These are phyloP conservation scores for Lordiphosa fenestrarum DNA, from an alignment of 2,888 invertebrate genomes.

Conservation along the genomic window DNA sequence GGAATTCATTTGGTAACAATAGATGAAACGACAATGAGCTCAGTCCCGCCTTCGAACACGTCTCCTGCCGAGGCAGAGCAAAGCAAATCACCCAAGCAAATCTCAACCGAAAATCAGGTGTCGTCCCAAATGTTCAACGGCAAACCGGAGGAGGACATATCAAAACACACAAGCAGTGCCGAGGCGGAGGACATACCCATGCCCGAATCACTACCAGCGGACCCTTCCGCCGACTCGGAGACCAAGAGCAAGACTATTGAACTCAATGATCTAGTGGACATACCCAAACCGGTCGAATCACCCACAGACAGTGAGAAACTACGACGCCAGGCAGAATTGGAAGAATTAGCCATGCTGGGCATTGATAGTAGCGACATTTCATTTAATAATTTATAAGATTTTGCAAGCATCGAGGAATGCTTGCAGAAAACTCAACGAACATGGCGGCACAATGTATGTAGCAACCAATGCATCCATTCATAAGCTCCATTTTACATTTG, in stretches of 20 bases:
- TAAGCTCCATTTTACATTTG: too few species aligned
- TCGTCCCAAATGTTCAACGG: slow-evolving; percentile 33
- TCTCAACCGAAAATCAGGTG: slow-evolving; percentile 30
- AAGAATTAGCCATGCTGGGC: slow-evolving; percentile 91
- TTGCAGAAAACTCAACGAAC: too few species aligned
- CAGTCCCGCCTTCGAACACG: slow-evolving; percentile 44
- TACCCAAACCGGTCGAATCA: slow-evolving; percentile 72
- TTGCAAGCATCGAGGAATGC: too few species aligned
- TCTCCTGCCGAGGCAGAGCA: slow-evolving; percentile 10
- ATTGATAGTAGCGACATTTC: slow-evolving; percentile 88
- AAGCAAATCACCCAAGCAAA: slow-evolving; percentile 28
- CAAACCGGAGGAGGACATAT: slow-evolving; percentile 11
- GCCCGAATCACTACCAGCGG: slow-evolving; percentile 44
- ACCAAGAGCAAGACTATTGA: slow-evolving; percentile 11
- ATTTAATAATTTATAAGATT: too few species aligned
- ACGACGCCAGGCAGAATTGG: slow-evolving; percentile 82
- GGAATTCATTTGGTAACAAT: slow-evolving; percentile 78
- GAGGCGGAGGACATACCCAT: slow-evolving; percentile 62
- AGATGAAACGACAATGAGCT: slow-evolving; percentile 64
- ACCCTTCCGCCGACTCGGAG: slow-evolving; percentile 11
- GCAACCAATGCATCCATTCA: background rate
- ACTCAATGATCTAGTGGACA: slow-evolving; percentile 66
- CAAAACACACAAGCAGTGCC: slow-evolving; percentile 12
- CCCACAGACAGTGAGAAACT: slow-evolving; percentile 80
- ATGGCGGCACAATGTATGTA: slow-evolving; percentile 80